Percentiles rank a stretch among this genome's conserved stretches.
Conservation (phyloP, 53 echinoderm and acorn worm species). For the Pentamera pediparva region DNA sequence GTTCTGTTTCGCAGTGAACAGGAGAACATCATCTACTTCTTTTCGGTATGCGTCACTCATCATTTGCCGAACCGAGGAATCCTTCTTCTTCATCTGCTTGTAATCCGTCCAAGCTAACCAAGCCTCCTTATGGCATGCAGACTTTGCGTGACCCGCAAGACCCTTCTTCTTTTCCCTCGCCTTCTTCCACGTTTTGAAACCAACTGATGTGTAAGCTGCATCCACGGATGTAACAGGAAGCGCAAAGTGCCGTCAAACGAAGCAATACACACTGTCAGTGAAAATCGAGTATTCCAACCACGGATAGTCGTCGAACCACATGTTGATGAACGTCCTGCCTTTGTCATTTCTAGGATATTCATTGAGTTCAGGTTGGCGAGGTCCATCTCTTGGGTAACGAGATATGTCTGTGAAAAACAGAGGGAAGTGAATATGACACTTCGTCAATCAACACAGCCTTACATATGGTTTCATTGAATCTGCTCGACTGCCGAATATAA, state of each 20-base stretch:
- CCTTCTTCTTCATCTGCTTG: constrained; percentile 23
- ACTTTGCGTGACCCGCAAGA: constrained; percentile 8
- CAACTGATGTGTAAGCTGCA: constrained; percentile 12
- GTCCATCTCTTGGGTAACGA: background rate
- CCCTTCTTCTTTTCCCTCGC: constrained; percentile 19
- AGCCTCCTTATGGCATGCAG: constrained; percentile 16
- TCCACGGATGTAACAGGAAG: constrained; percentile 4
- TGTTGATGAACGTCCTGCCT: background rate
- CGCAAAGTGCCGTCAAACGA: background rate
- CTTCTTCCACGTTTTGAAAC: constrained; percentile 24
- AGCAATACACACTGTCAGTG: constrained; percentile 7
- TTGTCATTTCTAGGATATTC: constrained; percentile 6
- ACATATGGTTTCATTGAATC: too few relatives aligned
- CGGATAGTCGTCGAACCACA: background rate
- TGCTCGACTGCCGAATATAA: too few relatives aligned
- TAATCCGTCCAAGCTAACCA: constrained; percentile 30
- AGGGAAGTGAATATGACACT: background rate
- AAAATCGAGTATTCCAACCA: constrained; percentile 2
- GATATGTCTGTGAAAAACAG: constrained; percentile 15
- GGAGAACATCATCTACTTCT: constrained; percentile 1
- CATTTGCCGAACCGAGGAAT: background rate
- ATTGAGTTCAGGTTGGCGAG: background rate
- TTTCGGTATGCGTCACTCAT: constrained; percentile 12
- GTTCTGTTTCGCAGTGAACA: constrained; percentile 36
- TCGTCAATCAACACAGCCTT: too few relatives aligned